These are phyloP conservation scores for Amphipyra tragopoginis DNA, from an alignment of 2,888 invertebrate species.

Conservation along the genomic window DNA sequence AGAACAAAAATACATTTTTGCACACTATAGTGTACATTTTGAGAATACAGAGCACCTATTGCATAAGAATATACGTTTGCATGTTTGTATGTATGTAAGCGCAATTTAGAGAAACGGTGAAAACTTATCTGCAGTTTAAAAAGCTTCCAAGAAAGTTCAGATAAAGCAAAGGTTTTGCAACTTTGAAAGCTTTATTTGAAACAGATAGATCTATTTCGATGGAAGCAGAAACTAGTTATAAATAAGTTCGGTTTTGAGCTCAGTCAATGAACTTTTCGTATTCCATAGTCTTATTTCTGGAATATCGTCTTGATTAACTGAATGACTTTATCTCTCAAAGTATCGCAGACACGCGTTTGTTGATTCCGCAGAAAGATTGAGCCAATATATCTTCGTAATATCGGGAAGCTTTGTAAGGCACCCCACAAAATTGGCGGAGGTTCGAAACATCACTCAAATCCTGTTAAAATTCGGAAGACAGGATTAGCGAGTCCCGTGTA, in stretches of 20 bases:
- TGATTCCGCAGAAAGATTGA: conserved; percentile 58
- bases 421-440: conserved; percentile 61
- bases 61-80: not conserved
- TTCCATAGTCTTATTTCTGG: conserved; percentile 38
- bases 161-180: conserved; percentile 26
- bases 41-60: not conserved
- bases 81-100: not conserved
- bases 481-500: conserved; percentile 81
- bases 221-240: conserved; percentile 38
- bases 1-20: not conserved
- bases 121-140: conserved; percentile 28
- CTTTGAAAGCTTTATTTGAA: conserved; percentile 34
- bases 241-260: conserved; percentile 40
- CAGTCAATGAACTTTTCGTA: conserved; percentile 42
- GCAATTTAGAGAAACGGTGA: conserved; percentile 13
- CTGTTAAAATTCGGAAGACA: conserved; percentile 82
- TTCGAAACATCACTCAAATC: conserved; percentile 78
- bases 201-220: conserved; percentile 23
- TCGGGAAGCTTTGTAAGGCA: conserved; percentile 59
- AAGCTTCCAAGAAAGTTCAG: conserved; percentile 31
- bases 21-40: not conserved
- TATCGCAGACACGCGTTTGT: conserved; percentile 43
- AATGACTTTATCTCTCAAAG: conserved; percentile 50
- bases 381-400: conserved; percentile 70
- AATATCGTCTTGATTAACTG: conserved; percentile 47